Base-by-base conservation (phyloP, 1,140 invertebrate genomes). In the Zaprionus camerounensis region DNA sequence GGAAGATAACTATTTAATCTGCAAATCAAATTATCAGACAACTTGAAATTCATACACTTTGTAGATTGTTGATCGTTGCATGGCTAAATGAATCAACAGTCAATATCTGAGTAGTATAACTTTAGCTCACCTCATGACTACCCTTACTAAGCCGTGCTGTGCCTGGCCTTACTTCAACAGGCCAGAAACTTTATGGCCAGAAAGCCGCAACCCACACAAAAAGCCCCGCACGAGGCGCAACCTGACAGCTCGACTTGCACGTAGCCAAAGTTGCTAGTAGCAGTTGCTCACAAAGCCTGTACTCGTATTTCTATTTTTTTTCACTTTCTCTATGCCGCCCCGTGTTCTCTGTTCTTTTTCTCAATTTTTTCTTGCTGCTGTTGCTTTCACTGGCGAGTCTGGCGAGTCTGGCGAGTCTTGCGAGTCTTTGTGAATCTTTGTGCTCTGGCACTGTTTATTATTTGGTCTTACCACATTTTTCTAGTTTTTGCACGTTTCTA, bases 401-500 rank as follows among this genome's bases (percentile, higher is more conserved):
- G n/a, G n/a, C 53, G 49, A 22, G 38, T 13, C 24, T 12, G 17
- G 17, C 22, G 34, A 61, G 51, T 56, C 34, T 53, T 22, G 17
- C 9, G 20, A 61, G 63, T 36, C 75, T 90, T 85, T 90, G 85
- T 85, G 75, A 72, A 84, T 83, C 88, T 77, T 67, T 81, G 65
- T 88, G 65, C 63, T 74, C 56, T 73, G 63, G 55, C 72, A 64
- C 81, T 90, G 81, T 90, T 87, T 90, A 90, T 90, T 90, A 90
- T 90, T 90, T 90, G 81, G 76, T 74, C 80, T 73, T 81, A 75
- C 71, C 79, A 85, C 76, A 91, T 90, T 90, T 90, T 90, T 82
- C 85, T 90, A 90, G 85, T 90, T 90, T 90, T 90, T 85, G 81
- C 85, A 90, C 85, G 85, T 90, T 82, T 85, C 79, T 90, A 90